phyloP scores from a whole-genome alignment of 2,888 invertebrate genomes.

The Dryobota labecula region DNA sequence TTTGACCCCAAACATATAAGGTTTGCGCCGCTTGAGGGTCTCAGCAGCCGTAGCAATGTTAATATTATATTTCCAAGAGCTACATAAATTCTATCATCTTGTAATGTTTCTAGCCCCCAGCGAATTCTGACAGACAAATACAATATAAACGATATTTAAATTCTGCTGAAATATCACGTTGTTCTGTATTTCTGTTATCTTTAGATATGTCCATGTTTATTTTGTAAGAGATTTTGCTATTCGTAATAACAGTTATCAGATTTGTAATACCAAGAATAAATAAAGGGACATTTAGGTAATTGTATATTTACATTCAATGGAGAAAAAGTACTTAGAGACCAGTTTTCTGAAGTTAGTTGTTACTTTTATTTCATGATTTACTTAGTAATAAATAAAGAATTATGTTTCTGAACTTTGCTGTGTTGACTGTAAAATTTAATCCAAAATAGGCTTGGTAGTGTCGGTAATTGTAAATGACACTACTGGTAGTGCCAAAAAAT shows the following conservation, averaged over 20 bases:
- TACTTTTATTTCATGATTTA: too few relatives aligned
- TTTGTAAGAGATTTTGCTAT: conserved; percentile 1
- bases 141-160: conserved; percentile 16
- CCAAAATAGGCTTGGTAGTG: too few relatives aligned
- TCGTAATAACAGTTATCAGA: conserved; percentile 14
- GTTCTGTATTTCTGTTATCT: conserved; percentile 28
- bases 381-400: too few relatives aligned
- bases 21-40: too few relatives aligned
- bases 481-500: too few relatives aligned
- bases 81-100: conserved; percentile 31
- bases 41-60: too few relatives aligned
- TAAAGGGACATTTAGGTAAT: background rate
- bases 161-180: conserved; percentile 21
- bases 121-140: conserved; percentile 19
- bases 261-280: conserved; percentile 12
- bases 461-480: too few relatives aligned
- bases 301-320: background rate
- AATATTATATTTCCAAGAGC: too few relatives aligned
- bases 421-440: too few relatives aligned
- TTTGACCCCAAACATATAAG: too few relatives aligned
- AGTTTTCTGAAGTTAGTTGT: too few relatives aligned
- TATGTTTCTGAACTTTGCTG: too few relatives aligned
- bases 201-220: conserved; percentile 24
- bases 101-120: conserved; percentile 22
- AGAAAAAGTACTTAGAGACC: background rate